phyloP scores from a whole-genome alignment of 2,888 invertebrate genomes.

The Nebria brevicollis region DNA sequence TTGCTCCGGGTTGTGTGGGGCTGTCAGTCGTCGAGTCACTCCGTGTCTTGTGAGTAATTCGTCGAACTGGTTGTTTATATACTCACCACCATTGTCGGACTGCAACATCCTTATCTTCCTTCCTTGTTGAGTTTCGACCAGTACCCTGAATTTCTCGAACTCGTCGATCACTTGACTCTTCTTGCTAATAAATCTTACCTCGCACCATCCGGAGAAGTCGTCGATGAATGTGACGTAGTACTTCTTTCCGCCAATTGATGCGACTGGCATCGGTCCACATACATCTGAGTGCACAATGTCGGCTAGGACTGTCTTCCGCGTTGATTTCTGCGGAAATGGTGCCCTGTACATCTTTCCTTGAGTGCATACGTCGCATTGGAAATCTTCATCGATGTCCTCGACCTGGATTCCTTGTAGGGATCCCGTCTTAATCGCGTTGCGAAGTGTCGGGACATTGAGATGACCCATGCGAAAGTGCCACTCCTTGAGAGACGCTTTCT shows the following conservation, averaged over 20 bases:
- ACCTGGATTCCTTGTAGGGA: no score
- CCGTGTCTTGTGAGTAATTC: slow-evolving; percentile 46
- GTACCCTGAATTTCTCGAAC: slow-evolving; percentile 46
- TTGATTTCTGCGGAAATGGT: slow-evolving; percentile 23
- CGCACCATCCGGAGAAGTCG: slow-evolving; percentile 23
- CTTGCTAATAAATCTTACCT: slow-evolving; percentile 48
- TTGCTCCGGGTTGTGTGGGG: slow-evolving; percentile 49
- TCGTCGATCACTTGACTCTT: slow-evolving; percentile 48
- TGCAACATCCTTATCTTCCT: slow-evolving; percentile 41
- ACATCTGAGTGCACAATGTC: not conserved
- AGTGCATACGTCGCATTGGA: slow-evolving; percentile 9
- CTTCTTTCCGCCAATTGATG: slow-evolving; percentile 38
- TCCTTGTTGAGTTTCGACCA: slow-evolving; percentile 12
- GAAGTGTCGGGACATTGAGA: no score
- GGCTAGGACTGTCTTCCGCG: not conserved
- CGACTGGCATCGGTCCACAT: not conserved
- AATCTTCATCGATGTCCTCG: not conserved
- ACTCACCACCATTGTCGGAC: slow-evolving; percentile 50
- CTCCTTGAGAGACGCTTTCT: no score
- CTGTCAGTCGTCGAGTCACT: slow-evolving; percentile 47
- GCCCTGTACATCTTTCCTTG: not conserved
- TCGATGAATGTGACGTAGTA: slow-evolving; percentile 52
- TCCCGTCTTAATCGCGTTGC: no score
- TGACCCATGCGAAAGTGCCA: not conserved
- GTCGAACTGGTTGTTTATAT: slow-evolving; percentile 45